phyloP scores from a whole-genome alignment of 2,888 invertebrate genomes.

The Sclerodermus sp. region DNA sequence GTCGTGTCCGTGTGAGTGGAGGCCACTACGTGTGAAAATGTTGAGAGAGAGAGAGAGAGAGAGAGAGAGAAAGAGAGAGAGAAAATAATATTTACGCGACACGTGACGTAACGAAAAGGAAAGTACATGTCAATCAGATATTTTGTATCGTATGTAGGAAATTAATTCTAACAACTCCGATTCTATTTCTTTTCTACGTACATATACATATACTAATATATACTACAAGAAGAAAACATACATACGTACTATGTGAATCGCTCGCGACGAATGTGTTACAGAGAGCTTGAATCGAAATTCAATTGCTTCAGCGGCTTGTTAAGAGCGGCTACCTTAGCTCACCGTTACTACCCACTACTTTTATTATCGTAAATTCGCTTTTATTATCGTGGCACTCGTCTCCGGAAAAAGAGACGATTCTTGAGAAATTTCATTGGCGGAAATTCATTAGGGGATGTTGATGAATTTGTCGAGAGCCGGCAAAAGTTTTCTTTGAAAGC shows the following conservation, averaged over 20 bases:
- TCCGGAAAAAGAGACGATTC: too few species aligned
- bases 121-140: constrained; percentile 46
- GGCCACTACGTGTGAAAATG: constrained; percentile 9
- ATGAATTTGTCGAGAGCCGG: too few species aligned
- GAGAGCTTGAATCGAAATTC: too few species aligned
- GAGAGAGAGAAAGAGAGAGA: constrained; percentile 6
- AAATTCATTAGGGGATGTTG: too few species aligned
- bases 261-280: constrained; percentile 1
- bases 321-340: too few species aligned
- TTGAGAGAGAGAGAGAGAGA: constrained; percentile 11
- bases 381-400: too few species aligned
- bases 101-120: constrained; percentile 7
- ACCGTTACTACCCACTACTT: too few species aligned
- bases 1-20: background rate
- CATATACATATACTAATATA: constrained; percentile 14
- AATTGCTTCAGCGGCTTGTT: too few species aligned
- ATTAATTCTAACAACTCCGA: constrained; percentile 25
- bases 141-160: constrained; percentile 43
- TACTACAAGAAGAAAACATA: constrained; percentile 1
- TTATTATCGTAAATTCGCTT: too few species aligned
- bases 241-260: background rate
- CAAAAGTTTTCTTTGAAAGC: too few species aligned
- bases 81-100: constrained; percentile 1
- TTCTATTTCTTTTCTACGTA: constrained; percentile 21
- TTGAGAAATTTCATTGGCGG: too few species aligned